phyloP scores from a whole-genome alignment of 2,797 vertebrate genomes.

The Octomys mimax region DNA sequence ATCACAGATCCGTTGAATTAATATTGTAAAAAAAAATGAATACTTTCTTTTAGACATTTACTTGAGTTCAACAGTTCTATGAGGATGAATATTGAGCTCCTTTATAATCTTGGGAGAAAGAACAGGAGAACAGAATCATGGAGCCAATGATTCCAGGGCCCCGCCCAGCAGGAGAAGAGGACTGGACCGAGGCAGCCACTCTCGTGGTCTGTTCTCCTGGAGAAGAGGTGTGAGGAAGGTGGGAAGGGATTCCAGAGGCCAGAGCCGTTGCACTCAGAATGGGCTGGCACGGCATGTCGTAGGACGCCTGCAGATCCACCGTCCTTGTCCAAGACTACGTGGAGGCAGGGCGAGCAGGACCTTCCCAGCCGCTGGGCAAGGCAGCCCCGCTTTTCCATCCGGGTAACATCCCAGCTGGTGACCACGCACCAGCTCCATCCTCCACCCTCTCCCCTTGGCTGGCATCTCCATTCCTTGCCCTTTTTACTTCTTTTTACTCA shows the following conservation, averaged over 20 bases:
- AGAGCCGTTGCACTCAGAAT: neutral
- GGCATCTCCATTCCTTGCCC: neutral
- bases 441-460: neutral
- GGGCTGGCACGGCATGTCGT: neutral
- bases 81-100: neutral
- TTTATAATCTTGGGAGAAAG: neutral
- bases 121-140: neutral
- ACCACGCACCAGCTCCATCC: rapidly evolving
- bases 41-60: neutral
- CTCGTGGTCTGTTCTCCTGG: neutral
- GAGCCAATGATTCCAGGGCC: neutral
- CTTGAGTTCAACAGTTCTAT: neutral
- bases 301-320: neutral
- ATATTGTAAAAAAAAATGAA: neutral
- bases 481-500: neutral
- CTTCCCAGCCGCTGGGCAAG: neutral
- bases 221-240: neutral
- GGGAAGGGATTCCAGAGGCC: neutral
- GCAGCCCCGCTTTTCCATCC: neutral
- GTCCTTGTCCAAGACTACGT: neutral
- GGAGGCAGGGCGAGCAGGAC: neutral
- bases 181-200: no score
- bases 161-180: neutral
- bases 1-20: neutral
- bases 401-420: neutral